Evolutionary conservation across 2,113 vertebrate genomes (phyloP).

Genomic region (Halichoerus grypus): DNA sequence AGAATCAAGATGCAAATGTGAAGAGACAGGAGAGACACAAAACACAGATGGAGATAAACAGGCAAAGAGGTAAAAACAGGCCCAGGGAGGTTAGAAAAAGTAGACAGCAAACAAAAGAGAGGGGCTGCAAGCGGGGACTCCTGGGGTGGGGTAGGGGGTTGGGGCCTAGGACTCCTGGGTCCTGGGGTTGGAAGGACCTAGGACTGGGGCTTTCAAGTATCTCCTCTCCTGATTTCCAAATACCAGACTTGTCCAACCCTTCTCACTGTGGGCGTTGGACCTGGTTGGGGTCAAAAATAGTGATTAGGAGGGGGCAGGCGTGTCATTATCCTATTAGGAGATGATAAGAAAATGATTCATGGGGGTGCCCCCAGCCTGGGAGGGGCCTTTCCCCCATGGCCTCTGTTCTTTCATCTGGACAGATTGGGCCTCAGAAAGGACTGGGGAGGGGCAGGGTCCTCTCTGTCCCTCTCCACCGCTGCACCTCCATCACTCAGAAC

Average conservation of each 20-base stretch:
- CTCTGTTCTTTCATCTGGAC: constrained; percentile 50
- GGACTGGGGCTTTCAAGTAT: not conserved
- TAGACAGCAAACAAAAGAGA: not conserved
- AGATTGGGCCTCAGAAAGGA: not conserved
- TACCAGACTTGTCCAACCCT: not conserved
- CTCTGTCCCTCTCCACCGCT: not conserved
- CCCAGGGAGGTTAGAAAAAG: not conserved
- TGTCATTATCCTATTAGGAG: constrained; percentile 63
- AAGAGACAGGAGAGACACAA: not conserved
- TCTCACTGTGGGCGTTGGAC: not conserved
- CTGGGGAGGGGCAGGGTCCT: not conserved
- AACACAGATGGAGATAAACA: not conserved
- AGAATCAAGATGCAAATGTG: constrained; percentile 56
- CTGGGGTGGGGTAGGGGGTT: accelerated
- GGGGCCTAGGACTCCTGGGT: not conserved
- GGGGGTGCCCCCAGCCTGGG: not conserved
- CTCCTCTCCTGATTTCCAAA: not conserved
- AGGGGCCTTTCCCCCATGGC: not conserved
- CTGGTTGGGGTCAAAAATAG: constrained; percentile 44
- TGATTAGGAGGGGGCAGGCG: constrained; percentile 48
- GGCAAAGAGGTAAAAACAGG: not conserved
- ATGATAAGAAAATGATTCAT: constrained; percentile 70
- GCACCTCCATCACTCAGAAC: not conserved
- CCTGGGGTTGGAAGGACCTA: not conserved
- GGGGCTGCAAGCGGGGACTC: not conserved